Percentiles rank a stretch among this genome's conserved stretches.
Evolutionary conservation across 2,113 vertebrate species (phyloP).

Genomic region (Ptychochromis oligacanthus): DNA sequence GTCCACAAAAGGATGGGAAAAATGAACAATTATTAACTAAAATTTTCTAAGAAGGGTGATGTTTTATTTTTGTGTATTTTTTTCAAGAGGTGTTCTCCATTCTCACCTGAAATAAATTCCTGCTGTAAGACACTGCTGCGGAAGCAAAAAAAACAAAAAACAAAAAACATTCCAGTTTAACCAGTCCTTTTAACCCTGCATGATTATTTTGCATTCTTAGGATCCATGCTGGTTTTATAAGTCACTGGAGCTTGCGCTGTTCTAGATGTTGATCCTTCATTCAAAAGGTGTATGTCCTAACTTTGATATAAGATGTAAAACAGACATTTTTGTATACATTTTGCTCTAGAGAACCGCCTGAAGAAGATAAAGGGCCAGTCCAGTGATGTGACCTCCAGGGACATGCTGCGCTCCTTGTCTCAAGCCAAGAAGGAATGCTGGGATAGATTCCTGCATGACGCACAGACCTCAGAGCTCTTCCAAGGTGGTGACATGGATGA

Average conservation of each 20-base stretch:
- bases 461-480: slow-evolving; percentile 88
- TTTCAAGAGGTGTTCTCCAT: neutral
- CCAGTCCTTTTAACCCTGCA: neutral
- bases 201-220: neutral
- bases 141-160: too few species aligned
- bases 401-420: slow-evolving; percentile 91
- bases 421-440: slow-evolving; percentile 97
- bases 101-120: neutral
- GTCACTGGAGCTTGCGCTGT: neutral
- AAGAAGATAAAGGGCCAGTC: slow-evolving; percentile 91
- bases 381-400: slow-evolving; percentile 93
- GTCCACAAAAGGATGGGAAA: neutral
- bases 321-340: neutral
- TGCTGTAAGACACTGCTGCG: too few species aligned
- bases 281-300: neutral
- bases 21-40: neutral
- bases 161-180: neutral
- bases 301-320: neutral
- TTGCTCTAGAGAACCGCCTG: slow-evolving; percentile 88
- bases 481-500: slow-evolving; percentile 87
- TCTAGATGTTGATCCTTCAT: neutral
- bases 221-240: neutral
- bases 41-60: neutral
- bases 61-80: neutral
- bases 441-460: slow-evolving; percentile 95